phyloP scores from a whole-genome alignment of 2,797 vertebrate genomes.

The Salmo trutta region DNA sequence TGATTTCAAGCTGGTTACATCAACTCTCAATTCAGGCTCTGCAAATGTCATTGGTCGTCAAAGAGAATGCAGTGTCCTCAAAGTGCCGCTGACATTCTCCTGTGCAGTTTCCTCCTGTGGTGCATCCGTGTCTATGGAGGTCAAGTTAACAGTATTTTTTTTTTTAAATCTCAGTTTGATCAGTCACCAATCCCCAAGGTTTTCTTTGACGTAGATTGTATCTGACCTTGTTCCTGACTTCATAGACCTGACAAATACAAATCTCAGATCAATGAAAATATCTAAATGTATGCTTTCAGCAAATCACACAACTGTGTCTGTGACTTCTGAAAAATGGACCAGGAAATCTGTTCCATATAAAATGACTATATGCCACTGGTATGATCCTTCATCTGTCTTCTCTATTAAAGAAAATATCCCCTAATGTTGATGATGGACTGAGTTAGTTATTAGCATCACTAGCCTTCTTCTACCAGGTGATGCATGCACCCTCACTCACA shows the following conservation, averaged over 20 bases:
- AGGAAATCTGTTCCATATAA: not conserved
- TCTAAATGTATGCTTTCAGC: not conserved
- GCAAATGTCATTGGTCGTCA: constrained; percentile 16
- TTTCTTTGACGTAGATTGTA: not conserved
- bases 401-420: no score
- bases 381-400: no score
- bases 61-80: constrained; percentile 37
- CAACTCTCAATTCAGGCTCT: not conserved
- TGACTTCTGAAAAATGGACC: not conserved
- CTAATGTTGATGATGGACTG: no score
- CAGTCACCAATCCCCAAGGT: not conserved
- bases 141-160: not conserved
- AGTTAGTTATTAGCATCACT: no score
- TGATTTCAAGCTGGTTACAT: not conserved
- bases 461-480: no score
- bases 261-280: not conserved
- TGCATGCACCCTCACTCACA: no score
- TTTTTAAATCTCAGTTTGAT: not conserved
- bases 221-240: not conserved
- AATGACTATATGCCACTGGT: not conserved
- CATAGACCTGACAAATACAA: not conserved
- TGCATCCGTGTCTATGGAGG: constrained; percentile 31
- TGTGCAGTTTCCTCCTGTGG: constrained; percentile 25
- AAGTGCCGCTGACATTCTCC: constrained; percentile 49
- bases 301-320: not conserved